phyloP scores from a whole-genome alignment of 1,140 invertebrate genomes.

The Drosophila eugracilis region DNA sequence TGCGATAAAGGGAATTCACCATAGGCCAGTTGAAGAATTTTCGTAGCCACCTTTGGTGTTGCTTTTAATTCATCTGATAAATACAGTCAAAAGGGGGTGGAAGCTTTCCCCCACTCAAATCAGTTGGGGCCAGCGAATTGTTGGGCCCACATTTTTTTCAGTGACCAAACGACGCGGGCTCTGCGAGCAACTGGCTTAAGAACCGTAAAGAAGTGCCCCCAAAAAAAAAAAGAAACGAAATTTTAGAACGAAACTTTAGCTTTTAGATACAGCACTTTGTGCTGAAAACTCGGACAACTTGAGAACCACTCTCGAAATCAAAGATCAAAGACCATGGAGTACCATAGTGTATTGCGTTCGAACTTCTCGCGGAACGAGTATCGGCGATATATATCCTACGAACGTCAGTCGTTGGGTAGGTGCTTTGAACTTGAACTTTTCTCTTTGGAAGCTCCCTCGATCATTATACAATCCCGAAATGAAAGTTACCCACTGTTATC shows the following conservation, averaged over 20 bases:
- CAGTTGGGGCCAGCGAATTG: not conserved
- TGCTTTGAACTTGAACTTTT: slow-evolving; percentile 64
- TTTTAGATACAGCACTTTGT: slow-evolving; percentile 12
- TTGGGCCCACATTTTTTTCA: slow-evolving; percentile 22
- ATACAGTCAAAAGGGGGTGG: slow-evolving; percentile 23
- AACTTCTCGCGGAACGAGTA: slow-evolving; percentile 79
- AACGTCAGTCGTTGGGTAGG: slow-evolving; percentile 79
- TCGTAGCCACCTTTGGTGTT: slow-evolving; percentile 55
- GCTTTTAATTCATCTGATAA: slow-evolving; percentile 58
- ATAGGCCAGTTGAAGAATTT: slow-evolving; percentile 60
- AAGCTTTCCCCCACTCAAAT: slow-evolving; percentile 23
- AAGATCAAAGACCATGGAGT: slow-evolving; percentile 51
- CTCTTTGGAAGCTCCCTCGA: slow-evolving; percentile 6
- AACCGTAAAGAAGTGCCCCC: slow-evolving; percentile 7
- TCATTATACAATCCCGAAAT: slow-evolving; percentile 42
- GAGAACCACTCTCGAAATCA: slow-evolving; percentile 20
- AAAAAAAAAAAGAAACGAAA: slow-evolving; percentile 13
- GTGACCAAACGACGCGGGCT: slow-evolving; percentile 60
- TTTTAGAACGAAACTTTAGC: slow-evolving; percentile 9
- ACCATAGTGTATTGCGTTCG: slow-evolving; percentile 61
- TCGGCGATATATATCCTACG: slow-evolving; percentile 78
- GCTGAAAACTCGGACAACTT: slow-evolving; percentile 5
- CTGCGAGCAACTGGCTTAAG: slow-evolving; percentile 33
- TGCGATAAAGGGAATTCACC: slow-evolving; percentile 78
- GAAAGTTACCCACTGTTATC: slow-evolving; percentile 42